Evolutionary conservation across 2,888 invertebrate genomes (phyloP).

Genomic region (Dicroscelio sp.): DNA sequence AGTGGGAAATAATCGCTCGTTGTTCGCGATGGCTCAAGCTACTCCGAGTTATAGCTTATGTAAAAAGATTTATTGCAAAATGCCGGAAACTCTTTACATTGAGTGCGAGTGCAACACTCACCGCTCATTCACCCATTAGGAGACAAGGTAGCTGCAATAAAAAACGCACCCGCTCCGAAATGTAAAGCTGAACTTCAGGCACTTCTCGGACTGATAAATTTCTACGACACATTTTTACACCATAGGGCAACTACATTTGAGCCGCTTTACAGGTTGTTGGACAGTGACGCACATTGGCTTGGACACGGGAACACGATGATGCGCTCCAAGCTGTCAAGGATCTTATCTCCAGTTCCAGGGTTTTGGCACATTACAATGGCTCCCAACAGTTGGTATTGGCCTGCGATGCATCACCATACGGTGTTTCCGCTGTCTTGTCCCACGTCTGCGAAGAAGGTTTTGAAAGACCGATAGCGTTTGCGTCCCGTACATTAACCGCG

Average conservation of each 20-base stretch:
- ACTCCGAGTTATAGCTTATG: too few relatives aligned
- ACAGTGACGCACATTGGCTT: not conserved
- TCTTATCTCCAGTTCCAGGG: not conserved
- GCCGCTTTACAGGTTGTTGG: not conserved
- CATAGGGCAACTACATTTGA: constrained; percentile 1
- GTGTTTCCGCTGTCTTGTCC: constrained; percentile 1
- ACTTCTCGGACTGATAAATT: not conserved
- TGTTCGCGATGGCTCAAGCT: too few relatives aligned
- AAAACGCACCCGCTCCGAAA: not conserved
- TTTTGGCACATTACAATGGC: not conserved
- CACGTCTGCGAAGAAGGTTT: not conserved
- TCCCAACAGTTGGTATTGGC: not conserved
- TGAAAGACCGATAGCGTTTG: not conserved
- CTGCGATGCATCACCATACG: constrained; percentile 24
- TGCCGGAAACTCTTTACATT: too few relatives aligned
- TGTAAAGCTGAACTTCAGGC: not conserved
- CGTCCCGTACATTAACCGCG: not conserved
- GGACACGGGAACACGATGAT: constrained; percentile 12
- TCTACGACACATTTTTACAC: not conserved
- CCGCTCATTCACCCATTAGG: not conserved
- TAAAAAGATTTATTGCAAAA: too few relatives aligned
- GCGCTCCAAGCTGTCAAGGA: not conserved
- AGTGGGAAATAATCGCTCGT: too few relatives aligned
- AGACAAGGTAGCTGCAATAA: not conserved
- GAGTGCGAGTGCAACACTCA: constrained; percentile 84